These are phyloP conservation scores for Eulemur rubriventer DNA, from an alignment of 2,797 vertebrate species.

Conservation along the genomic window DNA sequence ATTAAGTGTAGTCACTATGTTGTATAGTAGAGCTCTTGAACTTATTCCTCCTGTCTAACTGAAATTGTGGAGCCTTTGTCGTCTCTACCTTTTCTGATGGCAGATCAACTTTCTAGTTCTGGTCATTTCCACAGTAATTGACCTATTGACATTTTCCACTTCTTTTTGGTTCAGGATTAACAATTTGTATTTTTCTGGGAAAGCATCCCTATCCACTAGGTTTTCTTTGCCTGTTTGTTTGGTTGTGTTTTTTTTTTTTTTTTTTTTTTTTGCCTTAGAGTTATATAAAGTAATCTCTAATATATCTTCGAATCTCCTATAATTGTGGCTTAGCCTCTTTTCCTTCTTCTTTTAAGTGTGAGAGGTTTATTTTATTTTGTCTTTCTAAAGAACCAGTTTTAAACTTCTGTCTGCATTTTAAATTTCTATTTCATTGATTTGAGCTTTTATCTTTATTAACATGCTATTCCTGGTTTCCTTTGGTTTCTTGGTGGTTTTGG, in stretches of 20 bases:
- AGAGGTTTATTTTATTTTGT: constrained; percentile 32
- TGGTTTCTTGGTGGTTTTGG: constrained; percentile 13
- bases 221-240: not conserved
- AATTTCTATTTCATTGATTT: constrained; percentile 6
- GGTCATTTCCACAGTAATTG: not conserved
- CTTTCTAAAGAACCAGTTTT: constrained; percentile 6
- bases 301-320: not conserved
- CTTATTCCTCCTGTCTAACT: not conserved
- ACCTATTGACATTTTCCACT: not conserved
- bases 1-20: not conserved
- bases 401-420: constrained; percentile 2
- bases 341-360: not conserved
- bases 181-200: not conserved
- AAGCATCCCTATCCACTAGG: not conserved
- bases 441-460: constrained; percentile 40
- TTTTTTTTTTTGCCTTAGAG: not conserved
- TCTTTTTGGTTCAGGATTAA: not conserved
- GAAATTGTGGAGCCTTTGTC: not conserved
- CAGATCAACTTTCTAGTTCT: not conserved
- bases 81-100: not conserved
- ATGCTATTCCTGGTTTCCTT: constrained; percentile 17
- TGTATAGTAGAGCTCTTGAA: too few relatives aligned
- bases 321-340: not conserved
- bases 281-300: not conserved
- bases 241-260: not conserved